A percentile compares a stretch with the other conserved stretches of the same genome.
Conservation (phyloP, 2,888 invertebrate species). For the Parthenolecanium corni region DNA sequence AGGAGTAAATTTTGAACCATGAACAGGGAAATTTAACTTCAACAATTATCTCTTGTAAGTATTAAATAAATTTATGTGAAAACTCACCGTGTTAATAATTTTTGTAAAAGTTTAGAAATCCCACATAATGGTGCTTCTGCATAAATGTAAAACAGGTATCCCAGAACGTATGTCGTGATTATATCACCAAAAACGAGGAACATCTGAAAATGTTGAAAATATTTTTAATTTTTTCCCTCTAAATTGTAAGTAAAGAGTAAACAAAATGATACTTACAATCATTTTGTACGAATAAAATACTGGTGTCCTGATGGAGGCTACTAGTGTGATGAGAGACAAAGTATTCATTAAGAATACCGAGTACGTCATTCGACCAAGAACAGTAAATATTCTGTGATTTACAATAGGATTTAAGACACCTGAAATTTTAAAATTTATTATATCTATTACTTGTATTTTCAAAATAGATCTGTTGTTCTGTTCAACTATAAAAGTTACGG, state of each 20-base stretch:
- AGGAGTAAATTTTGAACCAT: too few relatives aligned
- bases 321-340: constrained; percentile 17
- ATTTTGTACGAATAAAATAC: constrained; percentile 23
- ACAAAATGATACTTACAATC: constrained; percentile 15
- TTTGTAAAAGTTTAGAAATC: constrained; percentile 22
- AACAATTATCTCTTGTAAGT: too few relatives aligned
- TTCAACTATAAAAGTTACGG: too few relatives aligned
- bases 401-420: constrained; percentile 16
- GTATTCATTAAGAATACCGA: constrained; percentile 25
- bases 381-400: constrained; percentile 16
- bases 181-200: constrained; percentile 22
- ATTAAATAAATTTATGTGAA: too few relatives aligned
- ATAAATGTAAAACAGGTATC: constrained; percentile 19
- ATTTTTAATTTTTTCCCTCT: background rate
- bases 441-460: background rate
- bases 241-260: background rate
- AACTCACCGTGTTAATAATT: constrained; percentile 17
- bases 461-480: background rate
- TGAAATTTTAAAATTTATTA: background rate
- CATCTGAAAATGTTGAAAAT: constrained; percentile 7
- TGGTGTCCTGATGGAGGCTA: constrained; percentile 20
- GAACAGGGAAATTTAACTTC: too few relatives aligned
- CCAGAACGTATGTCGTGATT: constrained; percentile 19
- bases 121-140: constrained; percentile 22
- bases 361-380: constrained; percentile 23